Evolutionary conservation across 2,797 vertebrate species (phyloP).

Genomic region (Phoxinus dragarum): DNA sequence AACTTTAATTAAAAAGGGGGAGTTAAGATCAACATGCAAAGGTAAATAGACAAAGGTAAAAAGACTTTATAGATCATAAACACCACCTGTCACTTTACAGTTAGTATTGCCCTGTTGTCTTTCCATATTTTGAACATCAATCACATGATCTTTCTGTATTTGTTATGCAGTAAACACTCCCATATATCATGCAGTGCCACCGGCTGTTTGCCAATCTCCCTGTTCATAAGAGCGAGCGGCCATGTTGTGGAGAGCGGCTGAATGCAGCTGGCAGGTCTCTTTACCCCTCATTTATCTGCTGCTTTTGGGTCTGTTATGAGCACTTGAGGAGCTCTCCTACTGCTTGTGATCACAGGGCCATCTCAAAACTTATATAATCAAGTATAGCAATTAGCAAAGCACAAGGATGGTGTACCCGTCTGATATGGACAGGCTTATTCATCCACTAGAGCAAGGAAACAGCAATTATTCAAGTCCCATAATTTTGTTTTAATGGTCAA

Average conservation of each 20-base stretch:
- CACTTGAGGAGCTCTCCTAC: conserved; percentile 48
- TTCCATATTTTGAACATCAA: neutral
- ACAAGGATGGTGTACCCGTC: conserved; percentile 24
- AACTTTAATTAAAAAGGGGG: neutral
- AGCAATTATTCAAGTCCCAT: conserved; percentile 35
- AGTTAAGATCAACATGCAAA: neutral
- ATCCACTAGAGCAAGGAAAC: conserved; percentile 46
- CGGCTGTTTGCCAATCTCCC: neutral
- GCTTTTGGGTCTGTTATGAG: conserved; percentile 21
- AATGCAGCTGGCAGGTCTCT: conserved; percentile 33
- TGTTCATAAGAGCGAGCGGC: neutral
- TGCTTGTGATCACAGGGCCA: conserved; percentile 41
- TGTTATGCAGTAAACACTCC: neutral
- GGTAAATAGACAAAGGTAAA: neutral
- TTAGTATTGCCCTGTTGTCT: neutral
- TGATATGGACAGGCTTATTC: conserved; percentile 40
- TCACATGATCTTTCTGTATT: neutral
- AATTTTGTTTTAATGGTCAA: conserved; percentile 39
- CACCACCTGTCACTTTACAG: neutral
- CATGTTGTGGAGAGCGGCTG: conserved; percentile 29
- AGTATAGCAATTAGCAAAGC: conserved; percentile 52
- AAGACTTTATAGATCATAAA: neutral
- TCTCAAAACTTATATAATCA: conserved; percentile 40
- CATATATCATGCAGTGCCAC: neutral
- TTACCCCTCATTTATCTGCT: conserved; percentile 33